Conservation (phyloP, 2,888 invertebrate species). For the Polyommatus iphigenia region DNA sequence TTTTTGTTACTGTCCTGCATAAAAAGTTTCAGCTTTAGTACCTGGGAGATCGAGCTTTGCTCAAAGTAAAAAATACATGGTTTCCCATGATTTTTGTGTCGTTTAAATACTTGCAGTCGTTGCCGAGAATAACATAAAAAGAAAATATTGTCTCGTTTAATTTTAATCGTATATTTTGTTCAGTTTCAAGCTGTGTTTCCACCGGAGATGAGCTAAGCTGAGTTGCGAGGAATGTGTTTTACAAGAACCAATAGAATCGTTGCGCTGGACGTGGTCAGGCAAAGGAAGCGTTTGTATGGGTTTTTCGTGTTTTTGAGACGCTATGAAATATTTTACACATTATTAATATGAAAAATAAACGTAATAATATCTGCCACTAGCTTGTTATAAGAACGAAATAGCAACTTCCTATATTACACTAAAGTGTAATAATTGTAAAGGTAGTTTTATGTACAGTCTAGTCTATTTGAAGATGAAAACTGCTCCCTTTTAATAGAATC, state of each 20-base stretch:
- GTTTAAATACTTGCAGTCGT: background rate
- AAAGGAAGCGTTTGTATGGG: too few species aligned
- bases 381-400: too few species aligned
- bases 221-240: too few species aligned
- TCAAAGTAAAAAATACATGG: background rate
- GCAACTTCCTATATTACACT: background rate
- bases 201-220: too few species aligned
- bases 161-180: too few species aligned
- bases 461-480: background rate
- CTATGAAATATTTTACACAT: background rate
- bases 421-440: background rate
- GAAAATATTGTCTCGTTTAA: background rate
- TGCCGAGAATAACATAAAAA: background rate
- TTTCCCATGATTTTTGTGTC: background rate
- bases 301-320: background rate
- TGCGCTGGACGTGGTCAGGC: too few species aligned
- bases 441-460: too few species aligned
- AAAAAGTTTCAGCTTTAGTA: too few species aligned
- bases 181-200: too few species aligned
- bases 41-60: background rate
- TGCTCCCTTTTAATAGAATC: too few species aligned
- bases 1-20: too few species aligned
- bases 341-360: background rate
- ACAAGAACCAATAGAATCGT: too few species aligned
- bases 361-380: background rate